Evolutionary conservation across 2,113 vertebrate species (phyloP).

Genomic region (Romanogobio albipinnatus): DNA sequence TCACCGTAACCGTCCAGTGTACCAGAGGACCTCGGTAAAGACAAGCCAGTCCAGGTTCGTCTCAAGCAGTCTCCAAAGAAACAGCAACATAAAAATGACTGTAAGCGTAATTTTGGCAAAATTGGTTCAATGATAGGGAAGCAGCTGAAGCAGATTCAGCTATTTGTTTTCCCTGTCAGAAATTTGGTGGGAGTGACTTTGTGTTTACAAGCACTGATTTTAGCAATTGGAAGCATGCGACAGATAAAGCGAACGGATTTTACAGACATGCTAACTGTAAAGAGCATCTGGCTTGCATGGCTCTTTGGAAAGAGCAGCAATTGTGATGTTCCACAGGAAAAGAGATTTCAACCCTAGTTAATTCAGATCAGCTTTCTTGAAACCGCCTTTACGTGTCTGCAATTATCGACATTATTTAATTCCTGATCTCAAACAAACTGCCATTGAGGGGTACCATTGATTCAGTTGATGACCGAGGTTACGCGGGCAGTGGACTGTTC

Average conservation of each 20-base stretch:
- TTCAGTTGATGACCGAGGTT: not conserved
- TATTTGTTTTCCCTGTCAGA: not conserved
- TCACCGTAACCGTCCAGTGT: not conserved
- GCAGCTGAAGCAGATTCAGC: not conserved
- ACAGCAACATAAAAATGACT: not conserved
- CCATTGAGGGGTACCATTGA: not conserved
- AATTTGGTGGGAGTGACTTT: not conserved
- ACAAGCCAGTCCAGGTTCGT: not conserved
- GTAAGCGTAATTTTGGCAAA: not conserved
- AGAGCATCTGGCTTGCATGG: not conserved
- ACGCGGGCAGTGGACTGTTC: not conserved
- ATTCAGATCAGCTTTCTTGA: not conserved
- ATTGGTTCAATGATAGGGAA: not conserved
- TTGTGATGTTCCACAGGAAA: not conserved
- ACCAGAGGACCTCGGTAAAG: not conserved
- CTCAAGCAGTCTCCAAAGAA: not conserved
- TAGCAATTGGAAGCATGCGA: not conserved
- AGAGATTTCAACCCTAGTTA: not conserved
- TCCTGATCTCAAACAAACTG: not conserved
- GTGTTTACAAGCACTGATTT: not conserved
- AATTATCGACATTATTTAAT: conserved; percentile 14
- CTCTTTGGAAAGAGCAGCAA: conserved; percentile 6
- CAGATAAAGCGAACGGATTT: not conserved
- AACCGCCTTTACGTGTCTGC: not conserved
- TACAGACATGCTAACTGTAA: not conserved